Base-by-base conservation (phyloP, 2,888 invertebrate genomes). In the Trachelus stipa region DNA sequence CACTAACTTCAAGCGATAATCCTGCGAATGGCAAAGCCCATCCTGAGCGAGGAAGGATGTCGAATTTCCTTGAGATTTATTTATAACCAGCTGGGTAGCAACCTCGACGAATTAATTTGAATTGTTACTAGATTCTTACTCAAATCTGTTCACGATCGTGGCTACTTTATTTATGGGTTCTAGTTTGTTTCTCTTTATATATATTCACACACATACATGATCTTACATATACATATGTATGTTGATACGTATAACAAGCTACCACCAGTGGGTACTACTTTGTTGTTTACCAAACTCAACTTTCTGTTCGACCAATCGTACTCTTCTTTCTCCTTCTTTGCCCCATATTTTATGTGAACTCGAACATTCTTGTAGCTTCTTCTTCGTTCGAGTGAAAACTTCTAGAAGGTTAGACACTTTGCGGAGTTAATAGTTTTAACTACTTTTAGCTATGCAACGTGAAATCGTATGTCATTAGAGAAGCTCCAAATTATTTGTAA, bases 231-330 rank as follows among this genome's bases (percentile, higher is more conserved):
- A 37, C 12, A 23, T 23, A 23, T 15, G 12, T 12, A 15, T 15
- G 1, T 23, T 23, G 15, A 23, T 56, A 56, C 56, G 9, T 56
- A 56, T 56, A 56, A 56, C 56, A 56, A 56, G 56, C 23, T 56
- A 56, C 23, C 56, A 9, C 9, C 56, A 56, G 56, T 56, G 56
- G 56, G 56, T 23, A 56, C 56, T 56, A 23, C 40, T 86, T 86
- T 86, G 87, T 88, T 89, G 88, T 89, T 89, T 89, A 88, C 89
- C 87, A 84, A 81, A 85, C 86, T 86, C 84, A 89, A 88, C 86
- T 89, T 88, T 84, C 82, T 85, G 81, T 81, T 84, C 83, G 88
- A 87, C 87, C 87, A 88, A 88, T 87, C 85, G n/a, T 9, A 56
- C 56, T 15, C 9, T 9, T 56, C 9, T 56, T 15, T 40, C 15